Base-by-base conservation (phyloP, 1,140 invertebrate genomes). In the Eriocheir sinensis region DNA sequence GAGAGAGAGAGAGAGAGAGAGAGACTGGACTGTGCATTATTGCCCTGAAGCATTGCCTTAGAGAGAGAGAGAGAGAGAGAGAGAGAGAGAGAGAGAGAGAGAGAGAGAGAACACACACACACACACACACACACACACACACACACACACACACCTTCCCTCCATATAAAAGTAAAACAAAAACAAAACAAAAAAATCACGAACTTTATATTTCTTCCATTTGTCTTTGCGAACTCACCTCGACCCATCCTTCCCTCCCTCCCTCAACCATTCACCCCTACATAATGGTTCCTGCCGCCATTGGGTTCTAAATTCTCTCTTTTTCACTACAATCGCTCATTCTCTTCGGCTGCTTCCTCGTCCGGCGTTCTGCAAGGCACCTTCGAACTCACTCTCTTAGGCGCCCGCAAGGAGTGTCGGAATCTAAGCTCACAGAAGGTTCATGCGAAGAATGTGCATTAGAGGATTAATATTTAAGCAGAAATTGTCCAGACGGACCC, bases 251-350 rank as follows among this genome's bases (percentile, higher is more conserved):
- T 9, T 30, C 85, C 85, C 38, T 41, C 85, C 27, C 38, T 44
- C 60, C 27, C n/a, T 36, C 8, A 40, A 40, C 85, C 41, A 44
- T 40, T 40, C 38, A 44, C 34, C 38, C 38, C n/a, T 41, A 88
- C 85, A 88, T 36, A 88, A 32, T 89, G 17, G n/a, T 89, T 53
- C 53, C 53, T 32, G 30, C 88, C 48, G 21, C 85, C 41, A 86
- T 17, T 86, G 40, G 83, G 38, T 40, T 34, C 3, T 40, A 41
- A 17, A 30, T 27, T 88, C 41, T 17, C 34, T 36, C 36, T 30
- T 85, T 38, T 85, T 36, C 34, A 36, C 38, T n/a, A 34, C 83
- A 6, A 38, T 41, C 83, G 9, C 83, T n/a, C 3, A 30, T 27
- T 36, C 83, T 17, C 38, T 85, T 27, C 3, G 21, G 38, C 21